A percentile compares a stretch with the other conserved stretches of the same genome.
Evolutionary conservation across 2,113 vertebrate species (phyloP).

Genomic region (Dasyurus viverrinus): DNA sequence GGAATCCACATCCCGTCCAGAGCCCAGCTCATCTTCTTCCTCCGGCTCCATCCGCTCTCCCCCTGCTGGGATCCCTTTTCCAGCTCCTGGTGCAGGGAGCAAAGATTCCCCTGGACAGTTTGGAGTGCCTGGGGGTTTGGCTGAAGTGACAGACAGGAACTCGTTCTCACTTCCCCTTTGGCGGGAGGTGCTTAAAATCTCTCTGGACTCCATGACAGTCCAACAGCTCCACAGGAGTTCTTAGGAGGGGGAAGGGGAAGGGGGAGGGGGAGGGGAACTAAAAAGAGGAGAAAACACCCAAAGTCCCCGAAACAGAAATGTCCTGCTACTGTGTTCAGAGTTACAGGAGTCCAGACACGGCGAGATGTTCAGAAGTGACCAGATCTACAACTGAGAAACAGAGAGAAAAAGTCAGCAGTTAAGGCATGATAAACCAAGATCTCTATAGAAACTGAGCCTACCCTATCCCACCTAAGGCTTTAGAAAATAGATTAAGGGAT

Average conservation of each 20-base stretch:
- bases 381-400: conserved; percentile 82
- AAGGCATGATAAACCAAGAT: conserved; percentile 13
- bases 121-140: conserved; percentile 67
- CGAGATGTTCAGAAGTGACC: conserved; percentile 79
- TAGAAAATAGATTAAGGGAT: conserved; percentile 1
- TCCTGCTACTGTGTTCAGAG: conserved; percentile 72
- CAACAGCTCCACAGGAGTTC: conserved; percentile 75
- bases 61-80: conserved; percentile 83
- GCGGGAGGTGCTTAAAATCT: conserved; percentile 89
- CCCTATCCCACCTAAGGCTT: conserved; percentile 19
- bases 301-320: conserved; percentile 65
- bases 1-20: conserved; percentile 91
- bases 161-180: conserved; percentile 92
- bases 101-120: conserved; percentile 79
- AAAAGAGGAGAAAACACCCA: conserved; percentile 41
- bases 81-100: conserved; percentile 74
- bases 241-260: conserved; percentile 48
- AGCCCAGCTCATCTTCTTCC: conserved; percentile 90
- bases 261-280: background rate
- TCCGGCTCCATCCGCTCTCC: conserved; percentile 89
- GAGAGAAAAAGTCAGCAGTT: conserved; percentile 55
- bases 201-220: conserved; percentile 95
- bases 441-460: background rate
- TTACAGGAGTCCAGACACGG: conserved; percentile 68
- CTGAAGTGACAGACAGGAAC: conserved; percentile 80